A percentile compares a stretch with the other conserved stretches of the same genome.
Conservation (phyloP, 2,888 invertebrate species). For the Cephus pulcher region DNA sequence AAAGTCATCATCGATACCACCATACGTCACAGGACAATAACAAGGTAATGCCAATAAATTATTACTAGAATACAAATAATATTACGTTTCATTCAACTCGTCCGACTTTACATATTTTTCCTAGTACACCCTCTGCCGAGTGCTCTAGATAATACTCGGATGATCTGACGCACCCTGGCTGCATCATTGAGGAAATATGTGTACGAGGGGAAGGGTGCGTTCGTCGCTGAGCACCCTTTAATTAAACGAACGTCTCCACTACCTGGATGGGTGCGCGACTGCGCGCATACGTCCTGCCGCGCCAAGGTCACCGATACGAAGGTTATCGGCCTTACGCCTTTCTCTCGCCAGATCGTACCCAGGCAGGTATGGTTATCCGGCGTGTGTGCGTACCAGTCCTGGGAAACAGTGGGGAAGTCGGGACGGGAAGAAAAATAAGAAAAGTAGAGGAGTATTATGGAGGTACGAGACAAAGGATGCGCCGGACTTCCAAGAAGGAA, state of each 20-base stretch:
- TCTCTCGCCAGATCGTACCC: conserved; percentile 10
- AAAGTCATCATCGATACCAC: conserved; percentile 4
- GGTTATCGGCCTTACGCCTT: conserved; percentile 50
- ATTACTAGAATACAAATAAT: background rate
- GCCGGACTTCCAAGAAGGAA: background rate
- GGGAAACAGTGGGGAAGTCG: background rate
- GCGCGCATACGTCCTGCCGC: conserved; percentile 11
- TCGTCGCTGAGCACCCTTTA: conserved; percentile 39
- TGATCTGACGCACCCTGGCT: background rate
- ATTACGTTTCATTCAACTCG: background rate
- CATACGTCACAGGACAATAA: background rate
- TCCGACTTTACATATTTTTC: background rate
- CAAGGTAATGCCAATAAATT: background rate
- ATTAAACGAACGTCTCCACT: conserved; percentile 47
- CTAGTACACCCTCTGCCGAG: too few relatives aligned
- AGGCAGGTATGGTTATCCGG: background rate
- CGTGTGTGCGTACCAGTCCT: background rate
- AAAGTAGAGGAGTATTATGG: background rate
- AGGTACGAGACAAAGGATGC: background rate
- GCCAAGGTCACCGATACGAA: conserved; percentile 59
- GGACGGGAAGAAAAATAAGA: background rate
- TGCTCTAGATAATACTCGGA: background rate
- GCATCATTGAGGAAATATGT: background rate
- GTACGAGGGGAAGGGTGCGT: background rate
- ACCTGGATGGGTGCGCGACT: conserved; percentile 7